Evolutionary conservation across 2,797 vertebrate genomes (phyloP), one percentile per base, ranked within the genome.

Genomic region (Aldrovandia affinis): DNA sequence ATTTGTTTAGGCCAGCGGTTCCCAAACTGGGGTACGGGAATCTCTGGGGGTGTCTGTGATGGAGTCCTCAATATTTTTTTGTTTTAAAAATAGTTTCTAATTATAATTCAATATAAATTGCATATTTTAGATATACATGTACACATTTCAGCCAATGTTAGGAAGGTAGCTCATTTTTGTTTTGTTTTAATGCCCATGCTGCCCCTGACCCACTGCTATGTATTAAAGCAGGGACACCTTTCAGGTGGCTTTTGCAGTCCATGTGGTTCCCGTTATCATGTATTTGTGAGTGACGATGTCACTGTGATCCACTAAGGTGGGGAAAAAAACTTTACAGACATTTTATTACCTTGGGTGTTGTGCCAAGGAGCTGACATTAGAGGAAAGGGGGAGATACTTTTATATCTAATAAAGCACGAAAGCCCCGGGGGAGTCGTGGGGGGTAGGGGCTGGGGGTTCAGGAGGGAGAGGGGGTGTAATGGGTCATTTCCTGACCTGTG

Each of bases 401-500:
- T 70, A 61, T 80, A 39, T 83, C 33, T 52, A 77, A 80, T 68
- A 55, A 52, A 80, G 61, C 47, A 25, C 75, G 42, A 39, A 57
- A 30, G 42, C 30, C 59, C 73, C 30, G 22, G 14, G 20, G 61
- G 25, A 55, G 63, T 28, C 39, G 44, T 54, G 79, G 78, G 80
- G 68, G 81, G 83, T 83, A 81, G 88, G 85, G 83, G 83, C n/a
- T 77, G 82, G 82, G 83, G 81, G 80, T 25, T 54, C 8, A 30
- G 81, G 81, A 81, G 82, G 88, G 85, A 83, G 83, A 25, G 81
- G 84, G 83, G 83, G 81, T 82, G 83, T 22, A 33, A 47, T 81
- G 85, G 79, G 91, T 91, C 82, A 86, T 88, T 93, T 95, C 91
- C 91, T 88, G 88, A 89, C 87, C 86, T 83, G 83, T 90, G 86